Percentiles rank a stretch among this genome's conserved stretches.
These are phyloP conservation scores for Xiphophorus birchmanni DNA, from an alignment of 2,797 vertebrate species.

Conservation along the genomic window DNA sequence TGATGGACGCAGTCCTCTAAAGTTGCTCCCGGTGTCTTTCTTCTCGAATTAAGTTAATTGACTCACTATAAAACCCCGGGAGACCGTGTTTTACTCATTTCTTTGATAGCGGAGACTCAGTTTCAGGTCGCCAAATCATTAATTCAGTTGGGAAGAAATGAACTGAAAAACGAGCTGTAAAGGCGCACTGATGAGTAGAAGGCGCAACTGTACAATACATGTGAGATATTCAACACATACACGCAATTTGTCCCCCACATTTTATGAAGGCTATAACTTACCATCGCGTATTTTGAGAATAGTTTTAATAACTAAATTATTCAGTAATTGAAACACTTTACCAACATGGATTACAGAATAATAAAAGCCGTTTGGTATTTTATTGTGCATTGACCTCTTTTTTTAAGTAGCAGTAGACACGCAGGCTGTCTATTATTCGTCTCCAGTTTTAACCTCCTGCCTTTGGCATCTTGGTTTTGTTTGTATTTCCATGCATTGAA, in stretches of 20 bases:
- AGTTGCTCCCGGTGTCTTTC: neutral
- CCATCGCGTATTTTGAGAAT: neutral
- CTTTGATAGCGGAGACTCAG: neutral
- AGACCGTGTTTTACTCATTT: neutral
- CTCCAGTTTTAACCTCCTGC: constrained; percentile 40
- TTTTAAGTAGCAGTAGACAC: constrained; percentile 3
- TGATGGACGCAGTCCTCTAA: neutral
- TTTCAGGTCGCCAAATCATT: neutral
- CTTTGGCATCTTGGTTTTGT: constrained; percentile 61
- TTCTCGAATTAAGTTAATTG: neutral
- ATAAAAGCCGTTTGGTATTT: constrained; percentile 13
- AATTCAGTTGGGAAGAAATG: neutral
- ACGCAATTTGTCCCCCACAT: neutral
- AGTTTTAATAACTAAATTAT: neutral
- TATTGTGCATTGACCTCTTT: constrained; percentile 28
- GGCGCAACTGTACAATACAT: no score
- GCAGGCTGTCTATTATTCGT: constrained; percentile 41
- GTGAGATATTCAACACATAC: no score
- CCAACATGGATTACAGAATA: no score
- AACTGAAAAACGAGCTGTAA: neutral
- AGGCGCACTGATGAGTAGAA: no score
- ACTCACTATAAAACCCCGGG: neutral
- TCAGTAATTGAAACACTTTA: no score
- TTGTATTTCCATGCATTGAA: constrained; percentile 47
- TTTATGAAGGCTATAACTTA: neutral